These are phyloP conservation scores for Sebastolobus altivelis DNA, from an alignment of 2,797 vertebrate species.

Conservation along the genomic window DNA sequence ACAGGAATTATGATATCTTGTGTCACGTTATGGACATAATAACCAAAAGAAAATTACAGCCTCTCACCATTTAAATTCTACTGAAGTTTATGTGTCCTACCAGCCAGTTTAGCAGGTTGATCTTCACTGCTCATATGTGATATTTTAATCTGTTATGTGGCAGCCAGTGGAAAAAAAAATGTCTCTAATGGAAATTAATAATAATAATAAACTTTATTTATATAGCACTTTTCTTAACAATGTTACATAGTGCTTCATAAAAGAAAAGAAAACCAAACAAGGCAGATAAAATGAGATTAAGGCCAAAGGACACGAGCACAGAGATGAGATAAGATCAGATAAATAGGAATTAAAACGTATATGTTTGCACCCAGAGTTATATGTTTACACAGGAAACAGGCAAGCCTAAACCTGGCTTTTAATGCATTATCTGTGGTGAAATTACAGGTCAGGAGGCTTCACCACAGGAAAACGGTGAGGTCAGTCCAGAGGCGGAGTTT, in stretches of 20 bases:
- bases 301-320: too few relatives aligned
- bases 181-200: background rate
- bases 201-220: too few relatives aligned
- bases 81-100: background rate
- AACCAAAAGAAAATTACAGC: background rate
- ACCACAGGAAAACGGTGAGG: conserved; percentile 83
- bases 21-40: background rate
- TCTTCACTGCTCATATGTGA: background rate
- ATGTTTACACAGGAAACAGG: background rate
- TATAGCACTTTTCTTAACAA: too few relatives aligned
- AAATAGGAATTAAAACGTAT: too few relatives aligned
- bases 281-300: too few relatives aligned
- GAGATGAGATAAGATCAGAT: too few relatives aligned
- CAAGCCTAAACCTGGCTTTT: background rate
- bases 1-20: background rate
- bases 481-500: conserved; percentile 74
- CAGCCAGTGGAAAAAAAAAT: background rate
- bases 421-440: background rate
- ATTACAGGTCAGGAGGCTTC: conserved; percentile 77
- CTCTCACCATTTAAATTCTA: background rate
- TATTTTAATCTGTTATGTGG: background rate
- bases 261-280: too few relatives aligned
- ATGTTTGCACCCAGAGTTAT: background rate
- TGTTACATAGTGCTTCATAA: too few relatives aligned
- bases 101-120: background rate